These are phyloP conservation scores for Chiridota heheva DNA, from an alignment of 35 echinoderm and acorn worm species.

Conservation along the genomic window DNA sequence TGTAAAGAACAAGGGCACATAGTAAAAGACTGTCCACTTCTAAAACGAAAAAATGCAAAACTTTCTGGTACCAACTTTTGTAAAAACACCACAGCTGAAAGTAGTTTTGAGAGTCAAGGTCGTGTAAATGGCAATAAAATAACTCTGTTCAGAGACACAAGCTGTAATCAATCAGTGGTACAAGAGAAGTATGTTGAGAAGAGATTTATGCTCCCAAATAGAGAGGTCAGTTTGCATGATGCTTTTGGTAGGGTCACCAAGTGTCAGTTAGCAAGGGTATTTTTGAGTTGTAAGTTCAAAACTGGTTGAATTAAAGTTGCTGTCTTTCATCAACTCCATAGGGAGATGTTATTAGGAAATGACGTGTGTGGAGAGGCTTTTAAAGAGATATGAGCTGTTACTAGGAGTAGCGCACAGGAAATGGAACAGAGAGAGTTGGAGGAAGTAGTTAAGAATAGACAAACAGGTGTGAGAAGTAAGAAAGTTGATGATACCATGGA, in stretches of 20 bases:
- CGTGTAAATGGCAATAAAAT: neutral
- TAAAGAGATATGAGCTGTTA: too few relatives aligned
- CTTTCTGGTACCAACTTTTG: neutral
- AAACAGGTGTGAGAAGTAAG: too few relatives aligned
- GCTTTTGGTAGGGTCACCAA: neutral
- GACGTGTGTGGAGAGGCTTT: too few relatives aligned
- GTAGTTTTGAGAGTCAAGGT: neutral
- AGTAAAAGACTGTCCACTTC: neutral
- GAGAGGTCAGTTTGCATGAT: neutral
- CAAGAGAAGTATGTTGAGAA: neutral
- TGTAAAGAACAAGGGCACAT: neutral
- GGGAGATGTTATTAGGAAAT: too few relatives aligned
- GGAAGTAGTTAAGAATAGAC: too few relatives aligned
- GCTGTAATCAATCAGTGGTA: conserved; percentile 3
- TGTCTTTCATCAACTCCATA: too few relatives aligned
- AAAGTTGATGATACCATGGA: too few relatives aligned
- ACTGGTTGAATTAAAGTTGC: neutral
- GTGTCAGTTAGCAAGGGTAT: neutral
- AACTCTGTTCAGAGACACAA: neutral
- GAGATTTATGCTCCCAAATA: neutral
- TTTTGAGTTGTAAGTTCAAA: neutral
- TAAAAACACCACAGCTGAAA: neutral
- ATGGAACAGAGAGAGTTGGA: too few relatives aligned
- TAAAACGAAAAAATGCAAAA: neutral
- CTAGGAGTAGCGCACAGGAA: too few relatives aligned